Conservation (phyloP, 1,140 invertebrate species). For the Paramacrobiotus metropolitanus region DNA sequence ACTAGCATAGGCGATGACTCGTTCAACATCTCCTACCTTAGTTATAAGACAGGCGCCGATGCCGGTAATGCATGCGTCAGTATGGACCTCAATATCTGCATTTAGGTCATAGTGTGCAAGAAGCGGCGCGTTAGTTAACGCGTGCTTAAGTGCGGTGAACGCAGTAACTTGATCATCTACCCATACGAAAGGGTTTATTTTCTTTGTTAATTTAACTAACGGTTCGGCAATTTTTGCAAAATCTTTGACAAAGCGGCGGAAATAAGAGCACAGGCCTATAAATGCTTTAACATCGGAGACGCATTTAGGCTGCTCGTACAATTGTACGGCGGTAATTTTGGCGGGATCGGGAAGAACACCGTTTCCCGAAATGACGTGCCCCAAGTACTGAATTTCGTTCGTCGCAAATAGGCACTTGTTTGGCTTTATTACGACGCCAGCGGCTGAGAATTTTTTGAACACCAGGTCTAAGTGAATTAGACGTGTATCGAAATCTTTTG, state of each 20-base stretch:
- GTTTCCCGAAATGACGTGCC: not conserved
- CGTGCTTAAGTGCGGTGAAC: not conserved
- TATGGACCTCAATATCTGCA: not conserved
- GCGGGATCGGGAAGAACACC: not conserved
- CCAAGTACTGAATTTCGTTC: not conserved
- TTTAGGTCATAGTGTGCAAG: not conserved
- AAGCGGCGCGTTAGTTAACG: not conserved
- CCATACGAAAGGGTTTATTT: not conserved
- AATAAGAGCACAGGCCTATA: not conserved
- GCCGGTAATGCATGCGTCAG: not conserved
- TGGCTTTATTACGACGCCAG: not conserved
- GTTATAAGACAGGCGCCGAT: slow-evolving; percentile 1
- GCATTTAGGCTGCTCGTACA: not conserved
- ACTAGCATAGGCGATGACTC: not conserved
- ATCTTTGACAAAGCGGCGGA: not conserved
- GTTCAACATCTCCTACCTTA: not conserved
- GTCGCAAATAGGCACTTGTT: not conserved
- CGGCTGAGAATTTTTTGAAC: not conserved
- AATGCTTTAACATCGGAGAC: not conserved
- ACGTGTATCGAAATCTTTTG: not conserved
- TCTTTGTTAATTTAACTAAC: not conserved
- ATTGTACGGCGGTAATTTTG: not conserved
- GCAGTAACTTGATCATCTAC: not conserved
- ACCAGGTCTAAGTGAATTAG: not conserved
- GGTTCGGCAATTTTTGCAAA: not conserved